Base-by-base conservation (phyloP, 2,888 invertebrate genomes). In the Endotricha flammealis region DNA sequence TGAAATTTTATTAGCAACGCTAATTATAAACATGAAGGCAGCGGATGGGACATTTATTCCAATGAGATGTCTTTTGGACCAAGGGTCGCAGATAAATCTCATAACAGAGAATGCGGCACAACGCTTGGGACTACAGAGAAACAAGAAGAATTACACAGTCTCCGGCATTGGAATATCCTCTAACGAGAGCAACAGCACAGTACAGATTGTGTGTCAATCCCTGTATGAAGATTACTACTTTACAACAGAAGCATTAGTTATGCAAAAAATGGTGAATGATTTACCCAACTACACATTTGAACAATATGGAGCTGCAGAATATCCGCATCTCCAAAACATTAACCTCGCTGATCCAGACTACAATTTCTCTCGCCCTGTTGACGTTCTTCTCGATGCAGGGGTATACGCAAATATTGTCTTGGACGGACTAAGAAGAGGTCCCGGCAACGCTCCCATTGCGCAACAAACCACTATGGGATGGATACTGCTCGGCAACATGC, bases 401-500 rank as follows among this genome's bases (percentile, higher is more conserved):
- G 10, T 25, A 44, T 44, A 44, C 12, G 31, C 40, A 1, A 13
- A 39, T 2, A 46, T 46, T 20, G 23, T 47, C 16, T 38, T 45
- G 41, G 30, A 30, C 8, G 47, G 50, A 4, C 24, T 44, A 1
- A 42, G 39, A 3, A 46, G 41, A 14, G 42, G 39, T 7, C 17
- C 37, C 0, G n/a, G 9, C 3, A 10, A 13, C 7, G 30, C 35
- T 4, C 42, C 44, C 11, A 43, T 41, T 1, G 44, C 43, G 9
- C 53, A 51, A 32, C 42, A 48, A 22, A 50, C 50, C 2, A 32
- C 16, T 10, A 12, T 48, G 0, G 50, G 53, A 3, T 50, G 50
- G 48, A 36, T 53, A n/a, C 12, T 53, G 25, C 31, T 31, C 5
- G 48, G 51, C 4, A 42, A 29, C 20, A 32, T 29, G 1, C 14